phyloP scores from a whole-genome alignment of 1,140 invertebrate genomes.

The Cepaea nemoralis region DNA sequence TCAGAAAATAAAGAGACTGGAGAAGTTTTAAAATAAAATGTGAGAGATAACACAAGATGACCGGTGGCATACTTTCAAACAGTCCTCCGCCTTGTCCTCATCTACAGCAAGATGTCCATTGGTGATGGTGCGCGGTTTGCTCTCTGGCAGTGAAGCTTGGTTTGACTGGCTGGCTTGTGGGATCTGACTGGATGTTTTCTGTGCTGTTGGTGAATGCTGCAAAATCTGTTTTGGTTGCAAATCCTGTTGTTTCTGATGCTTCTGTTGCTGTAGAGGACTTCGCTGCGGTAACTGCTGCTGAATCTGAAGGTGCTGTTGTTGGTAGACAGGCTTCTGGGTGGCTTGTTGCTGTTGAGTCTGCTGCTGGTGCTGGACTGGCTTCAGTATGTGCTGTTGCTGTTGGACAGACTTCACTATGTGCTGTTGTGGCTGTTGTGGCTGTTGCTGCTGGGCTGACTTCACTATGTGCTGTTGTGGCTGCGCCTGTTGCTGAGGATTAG shows the following conservation, averaged over 20 bases:
- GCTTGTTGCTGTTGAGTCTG: slow-evolving; percentile 12
- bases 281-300: slow-evolving; percentile 38
- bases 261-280: slow-evolving; percentile 28
- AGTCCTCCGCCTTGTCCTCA: neutral
- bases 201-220: neutral
- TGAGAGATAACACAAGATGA: no score
- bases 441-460: slow-evolving; percentile 11
- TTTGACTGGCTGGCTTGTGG: neutral
- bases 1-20: no score
- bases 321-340: no score
- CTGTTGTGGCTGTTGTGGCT: slow-evolving; percentile 13
- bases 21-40: no score
- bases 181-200: neutral
- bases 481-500: neutral
- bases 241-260: slow-evolving; percentile 33
- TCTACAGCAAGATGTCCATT: neutral
- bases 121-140: slow-evolving; percentile 1
- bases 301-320: slow-evolving; percentile 36
- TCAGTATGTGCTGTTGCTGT: slow-evolving; percentile 20
- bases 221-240: slow-evolving; percentile 38
- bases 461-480: slow-evolving; percentile 28
- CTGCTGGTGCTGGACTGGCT: slow-evolving; percentile 11
- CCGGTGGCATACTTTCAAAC: neutral
- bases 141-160: neutral
- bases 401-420: slow-evolving; percentile 10